Evolutionary conservation across 2,888 invertebrate species (phyloP), one percentile per base, ranked within the genome.

Genomic region (Pegoplata infirma): DNA sequence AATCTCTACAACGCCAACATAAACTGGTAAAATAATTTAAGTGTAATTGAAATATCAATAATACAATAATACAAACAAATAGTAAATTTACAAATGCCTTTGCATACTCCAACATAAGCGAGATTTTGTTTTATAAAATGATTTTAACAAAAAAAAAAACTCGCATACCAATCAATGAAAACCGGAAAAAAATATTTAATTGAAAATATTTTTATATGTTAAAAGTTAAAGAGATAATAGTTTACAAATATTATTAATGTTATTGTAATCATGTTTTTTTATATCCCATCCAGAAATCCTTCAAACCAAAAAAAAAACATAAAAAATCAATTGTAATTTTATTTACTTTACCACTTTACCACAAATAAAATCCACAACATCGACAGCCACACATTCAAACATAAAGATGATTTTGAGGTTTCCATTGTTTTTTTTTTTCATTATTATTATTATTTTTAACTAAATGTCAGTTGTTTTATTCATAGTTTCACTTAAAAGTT

Each of bases 371-470:
- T 8, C 36, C 6, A 58, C n/a, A 14, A 17, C 28, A 25, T n/a
- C n/a, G n/a, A n/a, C n/a, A n/a, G n/a, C n/a, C n/a, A n/a, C n/a
- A 55, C 8, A 49, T 16, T 56, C 58, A 21, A 55, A 40, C 14
- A 66, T 46, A 59, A 40, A 56, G 55, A 63, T 75, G 61, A 63
- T 53, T 68, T 75, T 75, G 55, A 56, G 40, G 25, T 51, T 51
- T 79, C 67, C 44, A 67, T 75, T 74, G 78, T 79, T 75, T 71
- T 23, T 40, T n/a, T n/a, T n/a, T n/a, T n/a, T n/a, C n/a, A n/a
- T n/a, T n/a, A n/a, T n/a, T n/a, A n/a, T n/a, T n/a, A n/a, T n/a
- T n/a, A n/a, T n/a, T n/a, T n/a, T n/a, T n/a, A n/a, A n/a, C n/a
- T 47, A 78, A 79, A 74, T 78, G 74, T 69, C 78, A 78, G 74